These are phyloP conservation scores for Pterocles gutturalis DNA, from an alignment of 2,113 vertebrate genomes.

Conservation along the genomic window DNA sequence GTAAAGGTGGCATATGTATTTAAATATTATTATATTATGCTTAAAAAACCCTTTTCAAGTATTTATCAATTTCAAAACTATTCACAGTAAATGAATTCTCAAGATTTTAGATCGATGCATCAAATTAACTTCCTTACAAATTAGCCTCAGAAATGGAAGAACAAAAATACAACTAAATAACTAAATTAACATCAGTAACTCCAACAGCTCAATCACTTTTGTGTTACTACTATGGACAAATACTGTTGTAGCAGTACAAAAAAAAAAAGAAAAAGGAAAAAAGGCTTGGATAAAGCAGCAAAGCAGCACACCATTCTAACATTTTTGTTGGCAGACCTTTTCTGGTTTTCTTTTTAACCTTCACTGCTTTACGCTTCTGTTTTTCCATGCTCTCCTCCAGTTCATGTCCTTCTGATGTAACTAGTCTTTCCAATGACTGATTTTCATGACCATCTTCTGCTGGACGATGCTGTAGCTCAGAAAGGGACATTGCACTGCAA, in stretches of 20 bases:
- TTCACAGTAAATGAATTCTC: background rate
- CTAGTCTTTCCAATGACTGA: background rate
- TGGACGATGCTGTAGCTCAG: conserved; percentile 52
- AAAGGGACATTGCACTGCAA: conserved; percentile 69
- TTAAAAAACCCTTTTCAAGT: background rate
- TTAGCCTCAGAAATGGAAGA: background rate
- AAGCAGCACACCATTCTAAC: background rate
- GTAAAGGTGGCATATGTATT: background rate
- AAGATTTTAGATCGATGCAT: background rate
- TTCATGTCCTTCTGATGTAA: conserved; percentile 35
- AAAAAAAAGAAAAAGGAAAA: background rate
- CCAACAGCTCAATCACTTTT: background rate
- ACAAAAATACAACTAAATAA: background rate
- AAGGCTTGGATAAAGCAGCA: background rate
- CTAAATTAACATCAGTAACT: background rate
- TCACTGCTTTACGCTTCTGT: conserved; percentile 79
- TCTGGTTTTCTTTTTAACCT: conserved; percentile 85
- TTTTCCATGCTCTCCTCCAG: conserved; percentile 58
- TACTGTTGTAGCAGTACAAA: background rate
- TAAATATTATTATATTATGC: background rate
- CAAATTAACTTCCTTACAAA: background rate
- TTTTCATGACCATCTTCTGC: conserved; percentile 34
- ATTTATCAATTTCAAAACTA: background rate
- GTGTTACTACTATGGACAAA: background rate
- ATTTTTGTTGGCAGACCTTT: conserved; percentile 75